Base-by-base conservation (phyloP, 2,888 invertebrate genomes). In the Alloscopus bannaensis region DNA sequence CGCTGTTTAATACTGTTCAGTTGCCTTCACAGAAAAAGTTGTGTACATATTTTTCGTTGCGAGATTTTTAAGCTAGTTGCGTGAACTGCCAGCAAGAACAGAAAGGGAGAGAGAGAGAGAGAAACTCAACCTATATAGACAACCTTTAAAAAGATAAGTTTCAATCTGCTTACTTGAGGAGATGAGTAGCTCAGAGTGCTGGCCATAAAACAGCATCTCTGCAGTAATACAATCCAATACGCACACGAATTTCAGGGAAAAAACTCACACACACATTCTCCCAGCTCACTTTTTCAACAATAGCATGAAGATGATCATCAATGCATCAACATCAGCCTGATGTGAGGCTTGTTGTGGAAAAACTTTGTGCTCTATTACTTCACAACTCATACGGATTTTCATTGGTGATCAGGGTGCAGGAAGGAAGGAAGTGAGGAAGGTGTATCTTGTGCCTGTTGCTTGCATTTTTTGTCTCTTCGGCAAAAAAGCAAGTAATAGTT, bases 331-430 rank as follows among this genome's bases (percentile, higher is more conserved):
- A 64, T 62, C 45, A 42, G 60, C 60, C 42, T 78, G 52, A 18
- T 78, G 55, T 57, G 13, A 60, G 42, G 47, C 29, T 50, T 50
- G 26, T 69, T 52, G 60, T 50, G 40, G 68, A 45, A 71, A 70
- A 78, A 65, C 24, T 78, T 78, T 57, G 71, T 70, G 70, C 71
- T 78, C 70, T 59, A 65, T 70, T 78, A 78, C 65, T 78, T 78
- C 50, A 65, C 71, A 71, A 78, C 71, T 78, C 78, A 78, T 78
- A 78, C 47, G 66, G 78, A 71, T 78, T 78, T 36, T 64, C 70
- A 69, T 40, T 71, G 47, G 70, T 22, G 78, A 78, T 77, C 70
- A 26, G 78, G 26, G 62, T 73, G 64, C 65, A 70, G 70, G 60
- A 64, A 71, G 75, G 69, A 75, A 59, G 70, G 62, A 78, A 81